Conservation (phyloP, 2,113 vertebrate species). For the Paramormyrops kingsleyae region DNA sequence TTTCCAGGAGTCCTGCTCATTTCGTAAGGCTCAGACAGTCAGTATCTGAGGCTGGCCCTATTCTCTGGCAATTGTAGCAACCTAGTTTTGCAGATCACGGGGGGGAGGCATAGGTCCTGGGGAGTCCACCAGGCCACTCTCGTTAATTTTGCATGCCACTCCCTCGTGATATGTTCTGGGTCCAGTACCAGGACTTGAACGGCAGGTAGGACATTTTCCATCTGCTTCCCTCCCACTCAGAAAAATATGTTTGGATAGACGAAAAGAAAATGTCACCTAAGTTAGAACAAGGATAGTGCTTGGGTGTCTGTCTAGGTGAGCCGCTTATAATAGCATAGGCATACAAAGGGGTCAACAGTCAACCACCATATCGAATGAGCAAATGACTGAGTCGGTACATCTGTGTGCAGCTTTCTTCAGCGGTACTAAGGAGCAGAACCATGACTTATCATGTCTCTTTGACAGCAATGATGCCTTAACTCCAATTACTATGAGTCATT, state of each 20-base stretch:
- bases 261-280: background rate
- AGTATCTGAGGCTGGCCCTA: background rate
- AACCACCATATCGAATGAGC: background rate
- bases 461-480: background rate
- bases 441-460: background rate
- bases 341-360: background rate
- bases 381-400: background rate
- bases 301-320: background rate
- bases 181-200: background rate
- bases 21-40: background rate
- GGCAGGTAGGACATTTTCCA: background rate
- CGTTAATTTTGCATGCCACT: background rate
- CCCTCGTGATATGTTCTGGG: background rate
- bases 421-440: background rate
- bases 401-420: background rate
- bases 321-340: background rate
- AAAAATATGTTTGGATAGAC: background rate
- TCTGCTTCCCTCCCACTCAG: background rate
- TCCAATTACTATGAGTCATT: background rate
- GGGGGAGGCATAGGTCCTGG: background rate
- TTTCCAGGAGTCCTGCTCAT: background rate
- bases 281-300: background rate
- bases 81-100: background rate
- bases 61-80: background rate
- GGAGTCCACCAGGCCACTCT: background rate